A percentile compares a stretch with the other conserved stretches of the same genome.
These are phyloP conservation scores for Epsilonema sp. DNA, from an alignment of 2,888 invertebrate genomes.

Conservation along the genomic window DNA sequence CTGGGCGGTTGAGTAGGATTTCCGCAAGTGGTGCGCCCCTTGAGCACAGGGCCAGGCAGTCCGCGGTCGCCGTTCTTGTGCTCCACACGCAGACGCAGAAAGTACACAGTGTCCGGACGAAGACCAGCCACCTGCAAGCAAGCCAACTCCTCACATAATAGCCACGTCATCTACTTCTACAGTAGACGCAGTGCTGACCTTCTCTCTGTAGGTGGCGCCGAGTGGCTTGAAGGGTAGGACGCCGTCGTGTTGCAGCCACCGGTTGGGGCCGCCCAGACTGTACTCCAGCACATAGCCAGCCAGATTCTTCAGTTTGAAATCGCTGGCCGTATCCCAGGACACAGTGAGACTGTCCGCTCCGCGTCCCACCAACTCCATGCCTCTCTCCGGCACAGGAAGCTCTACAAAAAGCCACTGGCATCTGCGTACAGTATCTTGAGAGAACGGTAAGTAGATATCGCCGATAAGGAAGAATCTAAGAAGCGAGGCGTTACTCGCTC, in stretches of 20 bases:
- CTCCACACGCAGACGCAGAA: constrained; percentile 28
- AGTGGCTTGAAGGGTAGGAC: constrained; percentile 1
- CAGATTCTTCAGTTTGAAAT: constrained; percentile 19
- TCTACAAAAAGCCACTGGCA: too few relatives aligned
- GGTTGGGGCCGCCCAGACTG: constrained; percentile 12
- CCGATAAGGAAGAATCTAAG: too few relatives aligned
- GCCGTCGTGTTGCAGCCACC: constrained; percentile 7
- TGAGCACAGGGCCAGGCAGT: constrained; percentile 23
- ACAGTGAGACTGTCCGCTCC: constrained; percentile 24
- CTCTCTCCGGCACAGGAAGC: constrained; percentile 25
- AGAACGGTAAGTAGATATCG: neutral
- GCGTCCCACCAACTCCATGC: constrained; percentile 19
- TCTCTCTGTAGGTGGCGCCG: neutral
- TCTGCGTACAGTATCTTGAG: too few relatives aligned
- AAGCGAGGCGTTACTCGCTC: too few relatives aligned
- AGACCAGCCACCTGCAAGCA: constrained; percentile 22
- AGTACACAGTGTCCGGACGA: constrained; percentile 25
- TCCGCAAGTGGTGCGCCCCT: constrained; percentile 25
- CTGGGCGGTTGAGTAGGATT: constrained; percentile 16
- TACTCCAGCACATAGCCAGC: constrained; percentile 26
- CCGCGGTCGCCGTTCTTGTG: constrained; percentile 26
- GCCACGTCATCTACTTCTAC: neutral
- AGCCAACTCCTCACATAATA: too few relatives aligned
- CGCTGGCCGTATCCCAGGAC: constrained; percentile 23
- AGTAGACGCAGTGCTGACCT: neutral